Evolutionary conservation across 2,888 invertebrate species (phyloP).

Genomic region (Sclerodermus sp.): DNA sequence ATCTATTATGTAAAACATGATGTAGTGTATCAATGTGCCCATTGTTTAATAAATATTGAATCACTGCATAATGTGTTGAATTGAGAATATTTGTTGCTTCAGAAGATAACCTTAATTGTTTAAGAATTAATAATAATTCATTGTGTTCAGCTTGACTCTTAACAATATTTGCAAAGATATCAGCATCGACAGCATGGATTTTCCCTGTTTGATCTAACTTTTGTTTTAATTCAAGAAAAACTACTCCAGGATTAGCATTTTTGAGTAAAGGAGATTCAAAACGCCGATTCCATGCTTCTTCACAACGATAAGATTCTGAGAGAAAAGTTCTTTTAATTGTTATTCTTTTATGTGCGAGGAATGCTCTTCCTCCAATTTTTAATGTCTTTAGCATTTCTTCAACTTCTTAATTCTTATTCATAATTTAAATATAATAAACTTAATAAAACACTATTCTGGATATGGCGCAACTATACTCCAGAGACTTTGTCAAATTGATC

Average conservation of each 20-base stretch:
- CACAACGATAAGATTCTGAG: conserved; percentile 73
- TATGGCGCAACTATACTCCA: no score
- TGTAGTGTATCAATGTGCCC: conserved; percentile 64
- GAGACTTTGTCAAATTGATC: no score
- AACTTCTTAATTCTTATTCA: no score
- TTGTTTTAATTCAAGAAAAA: conserved; percentile 72
- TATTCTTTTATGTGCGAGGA: background rate
- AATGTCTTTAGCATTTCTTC: conserved; percentile 25
- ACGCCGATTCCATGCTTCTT: conserved; percentile 71
- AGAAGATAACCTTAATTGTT: conserved; percentile 72
- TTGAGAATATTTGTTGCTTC: conserved; percentile 72
- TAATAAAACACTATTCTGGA: no score
- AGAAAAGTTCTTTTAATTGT: conserved; percentile 61
- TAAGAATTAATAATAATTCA: conserved; percentile 72
- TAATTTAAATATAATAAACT: no score
- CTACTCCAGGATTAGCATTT: conserved; percentile 66
- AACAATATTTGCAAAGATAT: conserved; percentile 75
- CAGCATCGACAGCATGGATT: conserved; percentile 79
- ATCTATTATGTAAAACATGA: conserved; percentile 74
- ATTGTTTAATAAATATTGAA: conserved; percentile 64
- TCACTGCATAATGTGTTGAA: conserved; percentile 81
- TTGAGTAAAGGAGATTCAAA: conserved; percentile 65
- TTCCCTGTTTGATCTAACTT: conserved; percentile 65
- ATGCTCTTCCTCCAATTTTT: conserved; percentile 6
- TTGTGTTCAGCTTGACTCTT: conserved; percentile 64